A percentile compares a stretch with the other conserved stretches of the same genome.
Conservation (phyloP, 2,113 vertebrate species). For the Sprattus sprattus region DNA sequence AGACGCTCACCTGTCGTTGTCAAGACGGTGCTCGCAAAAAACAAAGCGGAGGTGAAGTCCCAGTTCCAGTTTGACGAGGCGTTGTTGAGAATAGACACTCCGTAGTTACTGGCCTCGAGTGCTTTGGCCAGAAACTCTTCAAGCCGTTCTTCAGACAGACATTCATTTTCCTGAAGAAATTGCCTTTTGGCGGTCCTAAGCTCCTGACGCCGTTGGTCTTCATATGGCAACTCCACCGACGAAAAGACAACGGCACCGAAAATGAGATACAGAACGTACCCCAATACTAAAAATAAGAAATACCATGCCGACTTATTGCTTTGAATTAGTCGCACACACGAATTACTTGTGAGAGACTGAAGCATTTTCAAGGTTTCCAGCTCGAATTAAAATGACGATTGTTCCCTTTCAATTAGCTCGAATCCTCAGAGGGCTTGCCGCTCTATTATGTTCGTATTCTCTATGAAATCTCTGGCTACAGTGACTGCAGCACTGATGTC, state of each 20-base stretch:
- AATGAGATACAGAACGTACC: slow-evolving; percentile 86
- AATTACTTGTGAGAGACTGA: slow-evolving; percentile 84
- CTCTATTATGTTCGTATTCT: not conserved
- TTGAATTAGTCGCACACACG: slow-evolving; percentile 86
- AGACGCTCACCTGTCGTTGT: slow-evolving; percentile 87
- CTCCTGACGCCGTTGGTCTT: slow-evolving; percentile 87
- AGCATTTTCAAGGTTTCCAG: slow-evolving; percentile 77
- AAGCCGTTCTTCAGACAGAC: slow-evolving; percentile 83
- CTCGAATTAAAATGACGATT: not conserved
- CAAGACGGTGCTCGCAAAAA: slow-evolving; percentile 94
- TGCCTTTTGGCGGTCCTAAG: slow-evolving; percentile 80
- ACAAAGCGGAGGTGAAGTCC: slow-evolving; percentile 95
- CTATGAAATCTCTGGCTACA: not conserved
- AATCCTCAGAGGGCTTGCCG: not conserved
- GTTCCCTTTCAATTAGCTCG: not conserved
- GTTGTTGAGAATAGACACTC: slow-evolving; percentile 92
- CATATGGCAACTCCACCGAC: slow-evolving; percentile 91
- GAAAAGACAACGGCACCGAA: slow-evolving; percentile 96
- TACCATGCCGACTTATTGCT: slow-evolving; percentile 89
- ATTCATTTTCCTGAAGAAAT: slow-evolving; percentile 85
- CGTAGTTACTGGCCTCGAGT: slow-evolving; percentile 91
- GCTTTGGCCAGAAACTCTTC: slow-evolving; percentile 84
- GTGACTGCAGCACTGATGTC: not conserved
- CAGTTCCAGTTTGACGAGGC: slow-evolving; percentile 91
- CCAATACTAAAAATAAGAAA: slow-evolving; percentile 80